These are phyloP conservation scores for Trachurus trachurus DNA, from an alignment of 2,797 vertebrate species.

Conservation along the genomic window DNA sequence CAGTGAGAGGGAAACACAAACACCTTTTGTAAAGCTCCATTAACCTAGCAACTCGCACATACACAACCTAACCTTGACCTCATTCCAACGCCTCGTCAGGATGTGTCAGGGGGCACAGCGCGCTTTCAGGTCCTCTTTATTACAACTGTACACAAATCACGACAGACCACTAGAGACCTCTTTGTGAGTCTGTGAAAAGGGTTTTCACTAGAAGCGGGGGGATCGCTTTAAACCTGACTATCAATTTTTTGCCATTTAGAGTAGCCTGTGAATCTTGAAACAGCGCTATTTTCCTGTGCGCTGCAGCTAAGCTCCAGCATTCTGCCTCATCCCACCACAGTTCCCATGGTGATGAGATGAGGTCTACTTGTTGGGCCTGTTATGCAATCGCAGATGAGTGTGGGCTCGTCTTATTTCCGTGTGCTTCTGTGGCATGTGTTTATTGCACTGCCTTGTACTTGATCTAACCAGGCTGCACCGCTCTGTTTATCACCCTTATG, in stretches of 20 bases:
- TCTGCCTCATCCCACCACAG: slow-evolving; percentile 78
- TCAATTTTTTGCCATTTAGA: slow-evolving; percentile 60
- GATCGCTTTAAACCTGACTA: slow-evolving; percentile 60
- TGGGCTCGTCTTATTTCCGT: slow-evolving; percentile 81
- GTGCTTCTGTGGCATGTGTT: slow-evolving; percentile 69
- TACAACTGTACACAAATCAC: slow-evolving; percentile 76
- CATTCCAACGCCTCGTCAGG: slow-evolving; percentile 46
- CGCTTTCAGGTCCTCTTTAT: slow-evolving; percentile 49
- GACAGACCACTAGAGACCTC: slow-evolving; percentile 50
- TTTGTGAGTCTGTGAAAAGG: slow-evolving; percentile 64
- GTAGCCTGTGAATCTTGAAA: slow-evolving; percentile 67
- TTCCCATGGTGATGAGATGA: slow-evolving; percentile 85
- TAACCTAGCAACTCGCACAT: slow-evolving; percentile 31
- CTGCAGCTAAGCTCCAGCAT: slow-evolving; percentile 71
- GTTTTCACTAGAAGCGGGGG: slow-evolving; percentile 32
- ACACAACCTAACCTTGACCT: slow-evolving; percentile 36
- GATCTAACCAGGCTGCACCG: slow-evolving; percentile 24
- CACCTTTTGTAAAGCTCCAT: neutral
- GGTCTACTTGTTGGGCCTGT: slow-evolving; percentile 82
- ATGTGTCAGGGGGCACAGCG: slow-evolving; percentile 50
- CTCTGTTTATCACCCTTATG: slow-evolving; percentile 17
- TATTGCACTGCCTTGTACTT: slow-evolving; percentile 46
- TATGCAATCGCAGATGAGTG: slow-evolving; percentile 84
- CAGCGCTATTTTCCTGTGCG: slow-evolving; percentile 57
- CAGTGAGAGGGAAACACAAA: slow-evolving; percentile 19